Conservation (phyloP, 2,113 vertebrate species). For the Cyanoderma ruficeps region DNA sequence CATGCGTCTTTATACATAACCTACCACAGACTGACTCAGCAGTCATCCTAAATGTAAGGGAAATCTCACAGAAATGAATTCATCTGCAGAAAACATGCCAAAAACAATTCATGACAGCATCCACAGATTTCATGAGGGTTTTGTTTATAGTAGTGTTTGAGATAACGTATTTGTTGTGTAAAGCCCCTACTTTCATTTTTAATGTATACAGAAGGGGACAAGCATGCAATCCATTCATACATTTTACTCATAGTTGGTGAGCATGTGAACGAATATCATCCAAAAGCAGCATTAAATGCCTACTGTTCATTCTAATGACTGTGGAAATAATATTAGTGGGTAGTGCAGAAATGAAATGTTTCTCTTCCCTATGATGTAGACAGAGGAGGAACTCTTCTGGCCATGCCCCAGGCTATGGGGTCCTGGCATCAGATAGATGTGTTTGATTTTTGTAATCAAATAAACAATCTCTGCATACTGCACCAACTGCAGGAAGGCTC, state of each 20-base stretch:
- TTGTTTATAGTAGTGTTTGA: neutral
- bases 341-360: neutral
- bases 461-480: neutral
- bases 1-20: slow-evolving; percentile 76
- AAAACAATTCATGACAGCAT: neutral
- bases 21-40: slow-evolving; percentile 69
- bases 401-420: neutral
- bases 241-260: neutral
- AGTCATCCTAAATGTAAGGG: slow-evolving; percentile 74
- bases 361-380: neutral
- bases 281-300: neutral
- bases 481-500: neutral
- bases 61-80: neutral
- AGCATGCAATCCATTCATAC: neutral
- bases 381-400: neutral
- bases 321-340: neutral
- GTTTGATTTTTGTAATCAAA: neutral
- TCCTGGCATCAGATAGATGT: neutral
- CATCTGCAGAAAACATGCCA: neutral
- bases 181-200: neutral
- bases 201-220: neutral
- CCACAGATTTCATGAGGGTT: neutral
- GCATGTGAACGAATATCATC: neutral
- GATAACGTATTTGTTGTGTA: neutral
- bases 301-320: neutral